Evolutionary conservation across 2,797 vertebrate genomes (phyloP).

Genomic region (Loriculus beryllinus): DNA sequence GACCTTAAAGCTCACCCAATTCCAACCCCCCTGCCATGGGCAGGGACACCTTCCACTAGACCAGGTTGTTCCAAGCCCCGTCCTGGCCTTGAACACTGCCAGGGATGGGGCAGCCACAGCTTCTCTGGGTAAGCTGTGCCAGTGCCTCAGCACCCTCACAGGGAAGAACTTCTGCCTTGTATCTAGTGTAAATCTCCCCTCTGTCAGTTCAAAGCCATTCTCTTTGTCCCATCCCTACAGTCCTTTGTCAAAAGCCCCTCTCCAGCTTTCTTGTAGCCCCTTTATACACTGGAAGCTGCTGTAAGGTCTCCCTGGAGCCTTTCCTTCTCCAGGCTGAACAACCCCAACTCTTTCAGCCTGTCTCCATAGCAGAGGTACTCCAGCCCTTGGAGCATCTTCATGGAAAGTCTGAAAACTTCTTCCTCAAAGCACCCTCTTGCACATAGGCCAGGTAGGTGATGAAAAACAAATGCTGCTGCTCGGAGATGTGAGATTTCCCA

Average conservation of each 20-base stretch:
- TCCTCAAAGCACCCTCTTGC: not conserved
- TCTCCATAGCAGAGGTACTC: not conserved
- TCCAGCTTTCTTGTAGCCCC: not conserved
- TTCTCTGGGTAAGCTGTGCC: too few species aligned
- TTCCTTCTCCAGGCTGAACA: not conserved
- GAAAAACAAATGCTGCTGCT: not conserved
- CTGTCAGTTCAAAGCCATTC: not conserved
- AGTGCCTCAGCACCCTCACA: not conserved
- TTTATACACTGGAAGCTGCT: not conserved
- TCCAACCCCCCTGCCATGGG: accelerated
- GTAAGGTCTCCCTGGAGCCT: not conserved
- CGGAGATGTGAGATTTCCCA: not conserved
- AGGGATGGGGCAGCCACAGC: not conserved
- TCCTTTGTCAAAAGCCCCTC: not conserved
- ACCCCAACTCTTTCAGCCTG: not conserved
- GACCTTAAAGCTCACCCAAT: not conserved
- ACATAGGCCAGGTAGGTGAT: not conserved
- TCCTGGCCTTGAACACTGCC: not conserved
- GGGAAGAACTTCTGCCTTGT: not conserved
- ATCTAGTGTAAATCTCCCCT: not conserved
- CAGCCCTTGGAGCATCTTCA: not conserved
- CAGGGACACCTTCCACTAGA: not conserved
- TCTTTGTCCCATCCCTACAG: not conserved
- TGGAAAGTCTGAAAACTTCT: not conserved
- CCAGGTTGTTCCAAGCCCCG: not conserved